Base-by-base conservation (phyloP, 1,140 invertebrate genomes). In the Kradibia gibbosae region DNA sequence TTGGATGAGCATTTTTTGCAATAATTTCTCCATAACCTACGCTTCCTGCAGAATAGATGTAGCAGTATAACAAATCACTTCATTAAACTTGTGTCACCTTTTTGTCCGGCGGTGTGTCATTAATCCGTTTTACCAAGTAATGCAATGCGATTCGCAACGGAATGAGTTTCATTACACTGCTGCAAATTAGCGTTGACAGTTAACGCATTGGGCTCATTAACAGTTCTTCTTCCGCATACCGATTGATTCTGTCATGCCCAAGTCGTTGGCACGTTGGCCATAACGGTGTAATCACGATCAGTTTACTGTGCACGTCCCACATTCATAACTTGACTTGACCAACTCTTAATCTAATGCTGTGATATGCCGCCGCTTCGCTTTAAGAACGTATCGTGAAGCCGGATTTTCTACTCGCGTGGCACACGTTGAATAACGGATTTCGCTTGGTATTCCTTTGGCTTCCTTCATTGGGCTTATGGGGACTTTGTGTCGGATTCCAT, bases 281-380 rank as follows among this genome's bases (percentile, higher is more conserved):
- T 74, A 74, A 50, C 72, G 72, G 72, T 55, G 48, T 53, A 53
- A 85, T 45, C 34, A 36, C 8, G 60, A 76, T 76, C 36, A 55
- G 55, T 55, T 76, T 42, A 42, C 53, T 28, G 36, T 2, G 10
- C 73, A 62, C 55, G 72, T 3, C 48, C 8, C 25, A 13, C 53
- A 31, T 73, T 17, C 3, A 5, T 13, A 3, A n/a, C 25, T 45
- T 13, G 48, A 15, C 25, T 50, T 45, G 10, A 25, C 5, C 25
- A 31, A 60, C 25, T 60, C 15, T 28, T 22, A 17, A 73, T 70
- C 67, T n/a, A 39, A 7, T 20, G 22, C 13, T 11, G 25, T 28
- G 25, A 60, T 11, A 8, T 31, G 57, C n/a, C 25, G 57, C 13
- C n/a, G 25, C 25, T 60, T 60, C 25, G 53, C 8, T 22, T 67